Conservation (phyloP, 2,113 vertebrate genomes). For the Daphoenositta chrysoptera region DNA sequence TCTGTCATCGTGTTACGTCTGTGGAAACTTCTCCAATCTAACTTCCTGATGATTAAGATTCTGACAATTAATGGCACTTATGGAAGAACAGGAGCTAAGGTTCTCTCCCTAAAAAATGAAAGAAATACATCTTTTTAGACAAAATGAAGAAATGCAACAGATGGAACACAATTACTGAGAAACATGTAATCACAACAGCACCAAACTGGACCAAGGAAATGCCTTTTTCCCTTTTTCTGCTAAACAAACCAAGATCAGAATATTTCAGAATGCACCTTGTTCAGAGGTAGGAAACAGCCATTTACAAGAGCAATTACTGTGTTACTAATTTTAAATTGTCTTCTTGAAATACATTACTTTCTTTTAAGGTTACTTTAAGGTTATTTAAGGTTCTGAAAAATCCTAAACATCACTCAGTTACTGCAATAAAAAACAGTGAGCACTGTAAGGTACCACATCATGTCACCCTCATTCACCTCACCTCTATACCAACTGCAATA, state of each 20-base stretch:
- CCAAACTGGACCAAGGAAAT: neutral
- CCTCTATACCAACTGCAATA: neutral
- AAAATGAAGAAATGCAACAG: neutral
- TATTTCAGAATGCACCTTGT: neutral
- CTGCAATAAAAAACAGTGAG: neutral
- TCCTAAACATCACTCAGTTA: neutral
- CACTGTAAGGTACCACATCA: neutral
- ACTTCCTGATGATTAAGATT: neutral
- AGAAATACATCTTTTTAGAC: neutral
- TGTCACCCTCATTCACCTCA: neutral
- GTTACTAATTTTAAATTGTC: neutral
- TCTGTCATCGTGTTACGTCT: neutral
- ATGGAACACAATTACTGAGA: neutral
- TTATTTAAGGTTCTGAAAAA: neutral
- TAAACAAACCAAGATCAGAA: neutral
- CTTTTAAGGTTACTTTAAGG: neutral
- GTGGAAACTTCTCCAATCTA: neutral
- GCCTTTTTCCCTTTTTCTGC: neutral
- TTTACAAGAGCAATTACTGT: neutral
- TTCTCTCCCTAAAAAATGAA: neutral
- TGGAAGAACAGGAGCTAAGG: accelerated
- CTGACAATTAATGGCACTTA: neutral
- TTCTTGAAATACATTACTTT: neutral
- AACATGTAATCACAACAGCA: neutral
- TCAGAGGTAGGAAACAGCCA: neutral